Percentiles rank a stretch among this genome's conserved stretches.
These are phyloP conservation scores for Paragorgia papillata DNA, from an alignment of 92 coral and sea anemone species.

Conservation along the genomic window DNA sequence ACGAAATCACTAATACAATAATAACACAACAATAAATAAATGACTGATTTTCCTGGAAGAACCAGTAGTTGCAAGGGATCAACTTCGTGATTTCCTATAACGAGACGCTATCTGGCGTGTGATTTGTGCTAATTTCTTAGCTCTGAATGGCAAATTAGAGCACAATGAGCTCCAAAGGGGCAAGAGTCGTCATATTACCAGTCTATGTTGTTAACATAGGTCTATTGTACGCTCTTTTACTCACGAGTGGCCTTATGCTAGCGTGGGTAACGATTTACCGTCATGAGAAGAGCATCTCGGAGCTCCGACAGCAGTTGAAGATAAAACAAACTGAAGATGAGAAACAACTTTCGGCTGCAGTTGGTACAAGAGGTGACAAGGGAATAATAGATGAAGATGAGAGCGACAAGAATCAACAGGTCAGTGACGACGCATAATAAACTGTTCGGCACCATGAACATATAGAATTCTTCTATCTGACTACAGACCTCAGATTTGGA, in stretches of 20 bases:
- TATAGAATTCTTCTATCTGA: no score
- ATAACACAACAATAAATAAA: no score
- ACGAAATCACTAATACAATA: no score
- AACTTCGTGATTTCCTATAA: no score
- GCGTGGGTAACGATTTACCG: constrained; percentile 45
- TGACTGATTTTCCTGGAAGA: no score
- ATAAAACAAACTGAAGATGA: background rate
- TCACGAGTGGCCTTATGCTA: constrained; percentile 45
- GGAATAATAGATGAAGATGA: background rate
- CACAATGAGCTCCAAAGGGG: constrained; percentile 30
- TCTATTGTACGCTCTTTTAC: constrained; percentile 30
- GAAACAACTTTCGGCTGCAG: background rate
- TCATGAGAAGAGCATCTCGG: constrained; percentile 36
- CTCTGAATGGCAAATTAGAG: constrained; percentile 16
- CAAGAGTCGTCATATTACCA: constrained; percentile 31
- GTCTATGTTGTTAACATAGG: constrained; percentile 27
- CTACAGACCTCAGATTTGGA: no score
- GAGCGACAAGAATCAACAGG: background rate
- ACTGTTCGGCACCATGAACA: no score
- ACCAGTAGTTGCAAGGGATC: no score
- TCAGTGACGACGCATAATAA: background rate
- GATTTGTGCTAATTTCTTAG: background rate
- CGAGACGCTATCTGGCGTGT: no score
- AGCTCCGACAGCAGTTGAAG: constrained; percentile 22
- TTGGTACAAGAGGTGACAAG: background rate